Evolutionary conservation across 2,113 vertebrate species (phyloP).

Genomic region (Tragelaphus imberbis): DNA sequence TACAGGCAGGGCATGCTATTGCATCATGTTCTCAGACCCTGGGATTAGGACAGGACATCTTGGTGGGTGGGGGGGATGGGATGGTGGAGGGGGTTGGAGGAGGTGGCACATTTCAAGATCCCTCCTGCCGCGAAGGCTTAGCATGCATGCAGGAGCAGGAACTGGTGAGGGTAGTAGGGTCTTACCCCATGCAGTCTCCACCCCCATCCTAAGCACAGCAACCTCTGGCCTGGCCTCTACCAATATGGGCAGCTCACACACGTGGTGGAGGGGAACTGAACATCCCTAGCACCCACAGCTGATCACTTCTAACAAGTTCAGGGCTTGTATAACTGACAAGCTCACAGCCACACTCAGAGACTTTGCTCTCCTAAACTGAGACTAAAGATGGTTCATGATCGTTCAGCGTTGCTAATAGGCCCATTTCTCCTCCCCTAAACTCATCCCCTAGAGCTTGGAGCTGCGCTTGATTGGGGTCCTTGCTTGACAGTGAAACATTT

Average conservation of each 20-base stretch:
- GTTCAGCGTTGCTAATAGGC: neutral
- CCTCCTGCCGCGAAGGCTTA: neutral
- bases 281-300: neutral
- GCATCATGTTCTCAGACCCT: neutral
- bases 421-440: neutral
- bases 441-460: neutral
- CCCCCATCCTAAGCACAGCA: neutral
- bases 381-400: neutral
- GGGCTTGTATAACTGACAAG: neutral
- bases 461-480: neutral
- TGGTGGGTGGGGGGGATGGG: rapidly evolving
- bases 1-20: neutral
- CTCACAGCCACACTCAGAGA: neutral
- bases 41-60: neutral
- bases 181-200: neutral
- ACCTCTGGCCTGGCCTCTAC: neutral
- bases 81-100: rapidly evolving
- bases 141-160: neutral
- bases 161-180: neutral
- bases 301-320: no score
- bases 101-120: neutral
- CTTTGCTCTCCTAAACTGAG: neutral
- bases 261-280: neutral
- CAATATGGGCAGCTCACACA: neutral
- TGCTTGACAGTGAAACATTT: neutral